Percentiles rank a stretch among this genome's conserved stretches.
phyloP scores from a whole-genome alignment of 2,797 vertebrate species.

The Mionectes olivaceus region DNA sequence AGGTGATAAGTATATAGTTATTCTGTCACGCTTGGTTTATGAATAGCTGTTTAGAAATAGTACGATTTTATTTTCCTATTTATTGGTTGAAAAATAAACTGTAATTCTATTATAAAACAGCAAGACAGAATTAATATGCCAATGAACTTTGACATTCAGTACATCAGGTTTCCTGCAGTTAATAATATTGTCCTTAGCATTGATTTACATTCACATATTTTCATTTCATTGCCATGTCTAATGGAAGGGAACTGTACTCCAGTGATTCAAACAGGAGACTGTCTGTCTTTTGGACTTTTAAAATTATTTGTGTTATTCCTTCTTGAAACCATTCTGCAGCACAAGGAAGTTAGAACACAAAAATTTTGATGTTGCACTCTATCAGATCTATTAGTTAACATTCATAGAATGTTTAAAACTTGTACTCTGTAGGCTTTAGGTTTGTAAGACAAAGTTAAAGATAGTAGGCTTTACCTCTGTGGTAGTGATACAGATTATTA shows the following conservation, averaged over 20 bases:
- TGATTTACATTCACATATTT: not conserved
- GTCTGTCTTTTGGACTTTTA: not conserved
- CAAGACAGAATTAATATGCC: not conserved
- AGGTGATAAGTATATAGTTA: not conserved
- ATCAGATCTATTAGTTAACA: not conserved
- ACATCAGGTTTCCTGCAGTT: not conserved
- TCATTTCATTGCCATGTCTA: not conserved
- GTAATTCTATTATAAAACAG: not conserved
- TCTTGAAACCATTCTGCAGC: not conserved
- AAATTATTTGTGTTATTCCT: not conserved
- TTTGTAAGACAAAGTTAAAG: not conserved
- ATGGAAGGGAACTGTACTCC: not conserved
- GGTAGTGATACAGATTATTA: not conserved
- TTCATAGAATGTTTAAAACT: not conserved
- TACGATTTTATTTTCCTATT: not conserved
- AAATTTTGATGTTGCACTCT: not conserved
- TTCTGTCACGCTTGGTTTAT: not conserved
- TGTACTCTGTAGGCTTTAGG: not conserved
- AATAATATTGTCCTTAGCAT: not conserved
- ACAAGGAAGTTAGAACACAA: not conserved
- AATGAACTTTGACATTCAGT: not conserved
- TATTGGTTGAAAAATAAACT: not conserved
- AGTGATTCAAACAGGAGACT: not conserved
- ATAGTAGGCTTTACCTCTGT: not conserved
- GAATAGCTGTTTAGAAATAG: not conserved